Base-by-base conservation (phyloP, 2,888 invertebrate species). In the Choristoneura rosaceana region DNA sequence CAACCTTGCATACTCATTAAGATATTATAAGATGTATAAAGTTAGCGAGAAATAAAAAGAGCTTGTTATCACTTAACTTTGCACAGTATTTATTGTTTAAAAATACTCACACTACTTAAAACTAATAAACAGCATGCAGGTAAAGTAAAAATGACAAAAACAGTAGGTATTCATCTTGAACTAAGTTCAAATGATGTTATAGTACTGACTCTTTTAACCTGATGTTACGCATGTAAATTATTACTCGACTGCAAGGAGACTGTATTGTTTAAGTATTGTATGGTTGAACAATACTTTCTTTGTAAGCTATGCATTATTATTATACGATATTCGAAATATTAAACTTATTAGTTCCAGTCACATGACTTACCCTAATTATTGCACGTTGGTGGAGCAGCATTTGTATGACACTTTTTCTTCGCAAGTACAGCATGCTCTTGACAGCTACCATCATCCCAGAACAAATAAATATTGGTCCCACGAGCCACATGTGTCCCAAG, bases 401-500 rank as follows among this genome's bases (percentile, higher is more conserved):
- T 86, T 95, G 95, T 77, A 96, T 95, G 55, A 96, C 95, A 81
- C 95, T 95, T 84, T 96, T 96, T 83, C 95, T 93, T 78, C 96
- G 91, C 76, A 96, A 89, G 86, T 96, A 96, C 64, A 96, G 85
- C 92, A 96, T 95, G 81, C 95, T 96, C 83, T 96, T 96, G n/a
- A 96, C 95, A 60, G 96, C 96, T 69, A 96, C 95, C 96, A 96
- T 95, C 88, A 96, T 94, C 77, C 96, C 96, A 76, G 95, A 95
- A 88, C 96, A 95, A 84, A 96, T 95, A 84, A 96, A 95, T 83
- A 96, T 95, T 68, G 96, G 96, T 74, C 96, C 96, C 74, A 96
- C 95, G 15, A 96, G 93, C 96, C 96, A 96, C 96, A 96, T 95
- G 91, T 96, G 95, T 75, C 96, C 96, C 78, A 96, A 89, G 88